Evolutionary conservation across 1,140 invertebrate genomes (phyloP), one percentile per base, ranked within the genome.

Genomic region (Cyphomyrmex costatus): DNA sequence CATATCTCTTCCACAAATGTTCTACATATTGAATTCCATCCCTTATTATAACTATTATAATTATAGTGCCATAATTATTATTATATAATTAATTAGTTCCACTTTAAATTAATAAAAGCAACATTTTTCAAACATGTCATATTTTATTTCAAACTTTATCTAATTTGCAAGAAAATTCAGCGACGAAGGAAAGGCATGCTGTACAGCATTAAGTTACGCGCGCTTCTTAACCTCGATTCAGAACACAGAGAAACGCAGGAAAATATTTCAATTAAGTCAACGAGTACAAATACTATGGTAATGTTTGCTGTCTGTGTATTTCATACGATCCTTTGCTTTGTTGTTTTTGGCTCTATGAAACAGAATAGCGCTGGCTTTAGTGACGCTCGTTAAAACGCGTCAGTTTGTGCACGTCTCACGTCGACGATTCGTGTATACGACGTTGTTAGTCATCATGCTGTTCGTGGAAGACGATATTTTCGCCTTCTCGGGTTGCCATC

Each of bases 331-430:
- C 56, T 36, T 42, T 56, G 79, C 79, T 74, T 83, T 83, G 53
- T 73, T 70, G 85, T 65, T 86, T 84, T 86, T 63, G 66, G 70
- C 80, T 21, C 58, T 73, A 80, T 68, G 85, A 63, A 86, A 66
- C 63, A 78, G 51, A 86, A 80, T 70, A 82, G 63, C 79, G 16
- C 56, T 74, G 65, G 53, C 58, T 86, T 86, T 58, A 65, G 46
- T 49, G 58, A 83, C 53, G 85, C 65, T 86, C 85, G 85, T 86
- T 86, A 83, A 86, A 83, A 84, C 53, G 63, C 53, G 61, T 73
- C 51, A 73, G 79, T 58, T 71, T 66, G 65, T 68, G 66, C 85
- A 60, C 78, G 60, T 83, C 68, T 82, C 68, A 84, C 74, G 74
- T 86, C 78, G 30, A 61, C 66, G 49, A 70, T 65, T 86, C 66